phyloP scores from a whole-genome alignment of 2,888 invertebrate genomes.

The Epistrophella euchroma region DNA sequence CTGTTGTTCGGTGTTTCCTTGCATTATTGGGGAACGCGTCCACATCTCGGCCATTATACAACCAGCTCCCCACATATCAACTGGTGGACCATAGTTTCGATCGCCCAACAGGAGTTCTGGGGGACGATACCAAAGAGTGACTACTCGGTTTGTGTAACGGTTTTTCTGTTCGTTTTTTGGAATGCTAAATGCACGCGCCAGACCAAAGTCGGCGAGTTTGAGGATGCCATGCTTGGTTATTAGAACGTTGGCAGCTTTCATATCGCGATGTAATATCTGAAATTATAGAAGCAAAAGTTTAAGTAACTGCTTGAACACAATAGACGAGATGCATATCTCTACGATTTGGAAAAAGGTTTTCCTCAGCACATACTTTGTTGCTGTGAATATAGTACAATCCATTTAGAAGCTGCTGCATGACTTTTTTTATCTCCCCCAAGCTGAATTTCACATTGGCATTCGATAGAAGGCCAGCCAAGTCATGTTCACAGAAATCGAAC shows the following conservation, averaged over 20 bases:
- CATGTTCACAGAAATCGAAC: slow-evolving; percentile 99
- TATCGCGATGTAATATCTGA: slow-evolving; percentile 95
- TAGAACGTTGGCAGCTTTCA: slow-evolving; percentile 99
- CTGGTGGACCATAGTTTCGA: slow-evolving; percentile 97
- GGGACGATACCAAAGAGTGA: slow-evolving; percentile 96
- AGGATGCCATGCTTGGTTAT: slow-evolving; percentile 97
- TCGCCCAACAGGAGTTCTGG: slow-evolving; percentile 88
- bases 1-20: slow-evolving; percentile 98
- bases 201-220: slow-evolving; percentile 98
- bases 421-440: slow-evolving; percentile 98
- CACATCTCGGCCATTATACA: slow-evolving; percentile 99
- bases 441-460: slow-evolving; percentile 98
- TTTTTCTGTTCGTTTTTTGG: slow-evolving; percentile 93
- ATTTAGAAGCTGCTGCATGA: slow-evolving; percentile 92
- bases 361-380: slow-evolving; percentile 87
- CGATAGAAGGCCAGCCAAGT: slow-evolving; percentile 96
- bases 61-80: slow-evolving; percentile 98
- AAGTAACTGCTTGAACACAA: too few species aligned
- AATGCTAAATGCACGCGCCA: slow-evolving; percentile 96
- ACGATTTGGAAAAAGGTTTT: neutral
- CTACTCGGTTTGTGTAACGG: slow-evolving; percentile 98
- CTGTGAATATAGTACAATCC: slow-evolving; percentile 98
- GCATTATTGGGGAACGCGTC: slow-evolving; percentile 97
- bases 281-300: neutral
- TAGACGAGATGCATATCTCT: too few species aligned